These are phyloP conservation scores for Megaceryle torquata DNA, from an alignment of 2,113 vertebrate species.

Conservation along the genomic window DNA sequence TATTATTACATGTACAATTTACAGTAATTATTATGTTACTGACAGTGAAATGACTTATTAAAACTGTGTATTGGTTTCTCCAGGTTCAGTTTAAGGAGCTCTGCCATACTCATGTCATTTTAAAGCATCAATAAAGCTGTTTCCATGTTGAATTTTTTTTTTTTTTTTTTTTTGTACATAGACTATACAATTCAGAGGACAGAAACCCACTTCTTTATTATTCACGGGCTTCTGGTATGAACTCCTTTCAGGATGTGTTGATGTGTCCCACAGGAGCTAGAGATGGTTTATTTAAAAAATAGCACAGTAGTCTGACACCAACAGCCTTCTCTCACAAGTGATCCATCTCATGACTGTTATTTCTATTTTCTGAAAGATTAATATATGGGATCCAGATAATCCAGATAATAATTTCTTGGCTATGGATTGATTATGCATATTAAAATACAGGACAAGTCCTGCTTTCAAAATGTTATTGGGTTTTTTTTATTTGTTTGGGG, in stretches of 20 bases:
- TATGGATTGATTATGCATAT: background rate
- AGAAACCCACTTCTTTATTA: background rate
- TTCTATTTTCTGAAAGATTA: background rate
- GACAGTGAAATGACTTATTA: background rate
- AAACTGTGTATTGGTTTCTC: background rate
- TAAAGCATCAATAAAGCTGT: slow-evolving; percentile 23
- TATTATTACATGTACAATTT: background rate
- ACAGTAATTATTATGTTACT: background rate
- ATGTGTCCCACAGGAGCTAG: background rate
- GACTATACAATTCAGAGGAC: background rate
- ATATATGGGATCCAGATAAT: background rate
- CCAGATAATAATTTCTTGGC: background rate
- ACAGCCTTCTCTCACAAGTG: background rate
- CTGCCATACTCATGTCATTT: background rate
- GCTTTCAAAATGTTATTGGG: background rate
- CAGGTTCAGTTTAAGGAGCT: slow-evolving; percentile 26
- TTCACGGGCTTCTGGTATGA: background rate
- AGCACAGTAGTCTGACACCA: background rate
- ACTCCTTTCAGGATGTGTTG: background rate
- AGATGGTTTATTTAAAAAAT: background rate
- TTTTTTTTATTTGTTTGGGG: background rate
- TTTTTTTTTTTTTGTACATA: background rate
- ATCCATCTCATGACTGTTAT: background rate
- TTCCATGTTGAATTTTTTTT: background rate
- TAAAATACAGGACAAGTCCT: background rate